These are phyloP conservation scores for Formica selysi DNA, from an alignment of 1,140 invertebrate species.

Conservation along the genomic window DNA sequence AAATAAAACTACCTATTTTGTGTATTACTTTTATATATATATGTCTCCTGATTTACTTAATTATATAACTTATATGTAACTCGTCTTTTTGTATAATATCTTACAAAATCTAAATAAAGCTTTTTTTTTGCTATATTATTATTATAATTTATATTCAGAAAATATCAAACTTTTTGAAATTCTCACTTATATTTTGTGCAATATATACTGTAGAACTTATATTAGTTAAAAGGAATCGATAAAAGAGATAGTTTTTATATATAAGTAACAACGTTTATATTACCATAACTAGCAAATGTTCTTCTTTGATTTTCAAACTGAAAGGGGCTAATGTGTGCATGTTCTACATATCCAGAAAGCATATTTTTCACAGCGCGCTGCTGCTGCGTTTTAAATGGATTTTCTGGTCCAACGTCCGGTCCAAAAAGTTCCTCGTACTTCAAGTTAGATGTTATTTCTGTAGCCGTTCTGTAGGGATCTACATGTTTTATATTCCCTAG, in stretches of 20 bases:
- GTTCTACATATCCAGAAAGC: conserved; percentile 97
- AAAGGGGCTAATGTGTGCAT: conserved; percentile 98
- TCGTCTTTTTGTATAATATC: not conserved
- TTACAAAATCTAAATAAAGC: too few species aligned
- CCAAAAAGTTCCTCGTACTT: conserved; percentile 98
- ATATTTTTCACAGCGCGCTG: conserved; percentile 96
- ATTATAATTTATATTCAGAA: not conserved
- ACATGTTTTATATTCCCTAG: conserved; percentile 88
- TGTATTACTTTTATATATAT: not conserved
- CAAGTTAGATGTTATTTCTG: conserved; percentile 96
- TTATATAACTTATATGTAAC: not conserved
- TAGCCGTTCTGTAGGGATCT: conserved; percentile 91
- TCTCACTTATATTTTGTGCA: not conserved
- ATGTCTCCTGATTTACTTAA: not conserved
- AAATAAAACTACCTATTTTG: not conserved
- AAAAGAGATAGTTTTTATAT: not conserved
- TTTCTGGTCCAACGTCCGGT: conserved; percentile 95
- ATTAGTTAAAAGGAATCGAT: not conserved
- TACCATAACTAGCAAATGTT: conserved; percentile 97
- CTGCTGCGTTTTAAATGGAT: conserved; percentile 96
- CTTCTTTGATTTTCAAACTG: conserved; percentile 99
- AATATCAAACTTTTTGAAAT: not conserved
- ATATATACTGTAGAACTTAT: not conserved
- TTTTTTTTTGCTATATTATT: too few species aligned
- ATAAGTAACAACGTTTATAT: conserved; percentile 55